Base-by-base conservation (phyloP, 2,888 invertebrate genomes). In the Andricus curvator region DNA sequence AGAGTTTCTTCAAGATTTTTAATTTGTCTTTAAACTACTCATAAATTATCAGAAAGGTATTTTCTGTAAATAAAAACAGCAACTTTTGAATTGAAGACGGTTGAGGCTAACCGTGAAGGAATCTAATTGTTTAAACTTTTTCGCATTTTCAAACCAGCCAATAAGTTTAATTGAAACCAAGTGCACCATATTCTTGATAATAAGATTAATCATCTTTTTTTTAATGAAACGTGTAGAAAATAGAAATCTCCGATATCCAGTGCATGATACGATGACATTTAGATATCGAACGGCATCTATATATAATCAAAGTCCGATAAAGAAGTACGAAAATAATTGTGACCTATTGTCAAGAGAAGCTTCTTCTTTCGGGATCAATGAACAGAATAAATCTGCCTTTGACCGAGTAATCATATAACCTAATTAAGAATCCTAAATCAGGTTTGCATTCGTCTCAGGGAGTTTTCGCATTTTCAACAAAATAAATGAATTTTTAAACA, bases 241-340 rank as follows among this genome's bases (percentile, higher is more conserved):
- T 20, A 51, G 70, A 70, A 48, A 70, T 70, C 56, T 60, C 37
- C 74, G 56, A 37, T 74, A 74, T 56, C 51, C 56, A 33, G 33
- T 74, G n/a, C 33, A 56, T 56, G 74, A 74, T 33, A 56, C 56
- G 56, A 56, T 37, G 56, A 74, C 74, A 74, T 56, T 74, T 56
- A 74, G 22, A 74, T 74, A 74, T 74, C 56, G 74, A 74, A 33
- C 74, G 4, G 74, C 33, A 15, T 74, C 74, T 74, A 74, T 37
- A 74, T 56, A 74, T 74, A 74, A 74, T 11, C 13, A 29, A 56
- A 74, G n/a, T 56, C 74, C 33, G 56, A 74, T 37, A 74, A n/a
- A 74, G 74, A 37, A 56, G 33, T 33, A 56, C 29, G n/a, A 74
- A 74, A 74, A 74, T 74, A 56, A 51, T 74, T 74, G 20, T 56